These are phyloP conservation scores for Mohoua ochrocephala DNA, from an alignment of 2,113 vertebrate genomes.

Conservation along the genomic window DNA sequence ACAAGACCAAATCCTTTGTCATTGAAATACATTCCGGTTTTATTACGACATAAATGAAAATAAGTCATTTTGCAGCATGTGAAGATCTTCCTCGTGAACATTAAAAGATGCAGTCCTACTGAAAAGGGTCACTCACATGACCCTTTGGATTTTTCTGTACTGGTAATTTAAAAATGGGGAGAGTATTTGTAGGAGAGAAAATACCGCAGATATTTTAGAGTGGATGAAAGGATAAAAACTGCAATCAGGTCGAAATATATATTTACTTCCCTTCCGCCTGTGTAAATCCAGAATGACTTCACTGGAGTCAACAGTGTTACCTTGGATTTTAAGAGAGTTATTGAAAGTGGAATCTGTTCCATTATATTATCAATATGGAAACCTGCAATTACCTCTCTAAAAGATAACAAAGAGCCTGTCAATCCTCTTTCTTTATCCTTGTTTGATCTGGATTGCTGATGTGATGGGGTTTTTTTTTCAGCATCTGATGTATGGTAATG, in stretches of 20 bases:
- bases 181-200: background rate
- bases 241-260: background rate
- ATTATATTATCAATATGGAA: constrained; percentile 8
- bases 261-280: background rate
- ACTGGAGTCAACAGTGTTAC: background rate
- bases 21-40: background rate
- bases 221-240: background rate
- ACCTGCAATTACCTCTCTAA: background rate
- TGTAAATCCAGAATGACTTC: background rate
- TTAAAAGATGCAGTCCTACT: background rate
- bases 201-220: background rate
- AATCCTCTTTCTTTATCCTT: constrained; percentile 18
- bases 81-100: accelerated
- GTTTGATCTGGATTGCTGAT: constrained; percentile 4
- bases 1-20: background rate
- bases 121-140: background rate
- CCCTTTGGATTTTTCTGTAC: background rate
- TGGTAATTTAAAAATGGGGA: background rate
- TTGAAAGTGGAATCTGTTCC: background rate
- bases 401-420: constrained; percentile 2
- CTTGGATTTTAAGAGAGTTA: background rate
- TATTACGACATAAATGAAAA: background rate
- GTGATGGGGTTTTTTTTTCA: background rate
- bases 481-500: constrained; percentile 5
- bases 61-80: background rate